phyloP scores from a whole-genome alignment of 2,797 vertebrate genomes.

The Tragopan temminckii region DNA sequence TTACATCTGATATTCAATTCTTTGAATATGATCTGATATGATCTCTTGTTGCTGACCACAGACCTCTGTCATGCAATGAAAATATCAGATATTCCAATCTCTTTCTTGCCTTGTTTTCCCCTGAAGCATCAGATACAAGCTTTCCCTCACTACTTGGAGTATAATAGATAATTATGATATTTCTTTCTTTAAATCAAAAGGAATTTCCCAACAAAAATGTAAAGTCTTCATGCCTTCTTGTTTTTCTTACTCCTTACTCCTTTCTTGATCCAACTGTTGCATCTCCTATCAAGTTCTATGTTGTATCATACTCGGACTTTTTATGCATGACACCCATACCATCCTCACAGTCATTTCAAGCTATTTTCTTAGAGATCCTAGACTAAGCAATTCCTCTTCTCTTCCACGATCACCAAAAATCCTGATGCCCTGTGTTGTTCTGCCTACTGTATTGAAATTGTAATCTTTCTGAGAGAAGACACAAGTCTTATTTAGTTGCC shows the following conservation, averaged over 20 bases:
- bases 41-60: neutral
- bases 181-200: neutral
- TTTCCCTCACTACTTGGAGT: neutral
- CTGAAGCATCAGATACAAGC: neutral
- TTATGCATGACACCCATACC: neutral
- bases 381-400: neutral
- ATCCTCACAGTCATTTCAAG: neutral
- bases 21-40: neutral
- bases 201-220: neutral
- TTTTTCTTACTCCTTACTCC: neutral
- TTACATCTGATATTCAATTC: neutral
- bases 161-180: neutral
- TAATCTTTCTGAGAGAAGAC: neutral
- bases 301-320: neutral
- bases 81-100: neutral
- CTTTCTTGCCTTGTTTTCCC: neutral
- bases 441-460: too few species aligned
- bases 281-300: neutral
- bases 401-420: neutral
- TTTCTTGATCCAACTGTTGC: neutral
- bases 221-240: neutral
- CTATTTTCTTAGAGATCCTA: neutral
- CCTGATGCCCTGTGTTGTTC: too few species aligned
- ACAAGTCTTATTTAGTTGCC: accelerated
- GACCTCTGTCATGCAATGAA: neutral